Percentiles rank a stretch among this genome's conserved stretches.
These are phyloP conservation scores for Eurytoma adleriae DNA, from an alignment of 2,888 invertebrate genomes.

Conservation along the genomic window DNA sequence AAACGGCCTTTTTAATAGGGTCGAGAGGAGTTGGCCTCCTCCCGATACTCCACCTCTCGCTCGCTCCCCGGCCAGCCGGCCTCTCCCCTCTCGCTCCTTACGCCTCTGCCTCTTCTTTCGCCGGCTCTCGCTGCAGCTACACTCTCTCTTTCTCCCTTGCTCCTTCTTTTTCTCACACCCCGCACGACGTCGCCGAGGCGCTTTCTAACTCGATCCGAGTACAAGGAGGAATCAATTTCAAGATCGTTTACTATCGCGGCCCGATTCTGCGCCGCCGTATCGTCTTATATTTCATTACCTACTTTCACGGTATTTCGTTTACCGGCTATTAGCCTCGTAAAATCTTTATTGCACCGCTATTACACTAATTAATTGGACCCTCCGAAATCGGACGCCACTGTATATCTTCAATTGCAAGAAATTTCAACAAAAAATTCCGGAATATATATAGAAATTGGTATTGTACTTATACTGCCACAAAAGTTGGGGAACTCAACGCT, in stretches of 20 bases:
- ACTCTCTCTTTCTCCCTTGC: conserved; percentile 2
- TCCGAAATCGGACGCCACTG: too few relatives aligned
- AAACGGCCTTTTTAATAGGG: conserved; percentile 76
- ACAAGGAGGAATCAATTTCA: conserved; percentile 58
- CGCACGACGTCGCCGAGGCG: conserved; percentile 11
- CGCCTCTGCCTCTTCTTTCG: background rate
- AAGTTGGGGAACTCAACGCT: background rate
- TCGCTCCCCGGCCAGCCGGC: background rate
- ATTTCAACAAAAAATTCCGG: background rate
- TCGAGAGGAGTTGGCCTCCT: conserved; percentile 69
- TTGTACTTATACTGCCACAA: background rate
- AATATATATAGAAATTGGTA: background rate
- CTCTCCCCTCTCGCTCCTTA: conserved; percentile 17
- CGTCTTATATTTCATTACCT: conserved; percentile 8
- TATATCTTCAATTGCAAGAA: too few relatives aligned
- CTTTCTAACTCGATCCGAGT: conserved; percentile 57
- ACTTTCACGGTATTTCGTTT: conserved; percentile 13
- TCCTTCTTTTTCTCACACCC: background rate
- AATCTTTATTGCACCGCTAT: too few relatives aligned
- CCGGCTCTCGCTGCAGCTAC: background rate
- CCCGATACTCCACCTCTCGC: conserved; percentile 42
- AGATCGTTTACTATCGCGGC: conserved; percentile 35
- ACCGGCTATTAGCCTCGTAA: conserved; percentile 21
- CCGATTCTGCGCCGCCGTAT: conserved; percentile 13
- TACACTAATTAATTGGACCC: too few relatives aligned